A percentile compares a stretch with the other conserved stretches of the same genome.
phyloP scores from a whole-genome alignment of 2,797 vertebrate species.

The Hybognathus amarus region DNA sequence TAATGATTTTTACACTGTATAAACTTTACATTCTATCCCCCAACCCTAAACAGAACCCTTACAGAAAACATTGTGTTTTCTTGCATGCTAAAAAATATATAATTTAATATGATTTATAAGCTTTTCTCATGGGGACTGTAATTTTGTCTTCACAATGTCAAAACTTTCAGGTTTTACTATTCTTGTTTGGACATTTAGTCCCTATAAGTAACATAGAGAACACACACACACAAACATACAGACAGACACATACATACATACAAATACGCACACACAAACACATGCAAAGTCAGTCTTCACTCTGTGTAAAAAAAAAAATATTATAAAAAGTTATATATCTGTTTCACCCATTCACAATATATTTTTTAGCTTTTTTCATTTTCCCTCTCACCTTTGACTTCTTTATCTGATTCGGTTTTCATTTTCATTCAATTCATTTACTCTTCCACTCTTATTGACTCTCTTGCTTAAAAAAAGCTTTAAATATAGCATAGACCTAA shows the following conservation, averaged over 20 bases:
- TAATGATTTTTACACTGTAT: neutral
- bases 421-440: neutral
- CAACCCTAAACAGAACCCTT: neutral
- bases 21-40: neutral
- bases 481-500: neutral
- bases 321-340: too few relatives aligned
- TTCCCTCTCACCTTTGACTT: neutral
- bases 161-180: too few relatives aligned
- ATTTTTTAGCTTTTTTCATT: slow-evolving; percentile 2
- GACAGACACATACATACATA: too few relatives aligned
- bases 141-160: too few relatives aligned
- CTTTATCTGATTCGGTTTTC: neutral
- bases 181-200: too few relatives aligned
- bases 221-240: neutral
- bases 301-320: slow-evolving; percentile 19
- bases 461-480: slow-evolving; percentile 11
- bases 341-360: slow-evolving; percentile 1
- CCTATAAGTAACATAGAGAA: too few relatives aligned
- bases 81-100: neutral
- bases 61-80: neutral
- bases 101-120: neutral
- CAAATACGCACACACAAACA: neutral
- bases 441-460: neutral
- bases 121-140: neutral
- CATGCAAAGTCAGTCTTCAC: neutral